phyloP scores from a whole-genome alignment of 2,113 vertebrate species.

The Dinomys branickii region DNA sequence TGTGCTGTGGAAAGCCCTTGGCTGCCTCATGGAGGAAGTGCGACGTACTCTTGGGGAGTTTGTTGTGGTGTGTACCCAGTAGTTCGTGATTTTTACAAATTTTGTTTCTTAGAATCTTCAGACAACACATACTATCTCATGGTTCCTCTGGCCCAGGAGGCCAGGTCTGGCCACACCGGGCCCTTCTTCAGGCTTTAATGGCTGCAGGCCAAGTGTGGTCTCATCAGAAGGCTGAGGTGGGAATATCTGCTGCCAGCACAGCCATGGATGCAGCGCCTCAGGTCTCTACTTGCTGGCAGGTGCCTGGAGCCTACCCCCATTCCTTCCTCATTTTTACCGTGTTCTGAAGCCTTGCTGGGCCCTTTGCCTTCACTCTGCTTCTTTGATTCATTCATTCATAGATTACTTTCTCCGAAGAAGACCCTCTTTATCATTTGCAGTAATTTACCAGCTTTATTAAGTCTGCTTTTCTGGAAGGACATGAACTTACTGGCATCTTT shows the following conservation, averaged over 20 bases:
- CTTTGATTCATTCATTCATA: neutral
- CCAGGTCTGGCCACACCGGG: neutral
- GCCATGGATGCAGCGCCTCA: rapidly evolving
- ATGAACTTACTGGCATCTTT: neutral
- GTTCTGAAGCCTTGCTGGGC: neutral
- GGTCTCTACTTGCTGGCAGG: neutral
- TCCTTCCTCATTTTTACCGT: neutral
- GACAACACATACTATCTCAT: neutral
- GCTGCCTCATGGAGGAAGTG: neutral
- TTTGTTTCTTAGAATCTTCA: neutral
- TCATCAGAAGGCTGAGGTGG: neutral
- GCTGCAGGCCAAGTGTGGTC: neutral
- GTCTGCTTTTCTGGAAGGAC: neutral
- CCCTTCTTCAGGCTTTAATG: neutral
- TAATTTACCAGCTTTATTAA: neutral
- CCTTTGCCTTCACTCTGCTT: neutral
- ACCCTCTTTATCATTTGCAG: neutral
- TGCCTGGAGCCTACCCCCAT: neutral
- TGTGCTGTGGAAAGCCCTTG: neutral
- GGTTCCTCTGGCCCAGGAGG: neutral
- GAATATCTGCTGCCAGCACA: neutral
- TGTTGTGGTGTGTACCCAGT: neutral
- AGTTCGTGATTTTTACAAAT: neutral
- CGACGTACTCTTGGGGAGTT: neutral
- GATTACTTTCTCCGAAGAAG: neutral